Conservation (phyloP, 2,113 vertebrate species). For the Callocephalon fimbriatum region DNA sequence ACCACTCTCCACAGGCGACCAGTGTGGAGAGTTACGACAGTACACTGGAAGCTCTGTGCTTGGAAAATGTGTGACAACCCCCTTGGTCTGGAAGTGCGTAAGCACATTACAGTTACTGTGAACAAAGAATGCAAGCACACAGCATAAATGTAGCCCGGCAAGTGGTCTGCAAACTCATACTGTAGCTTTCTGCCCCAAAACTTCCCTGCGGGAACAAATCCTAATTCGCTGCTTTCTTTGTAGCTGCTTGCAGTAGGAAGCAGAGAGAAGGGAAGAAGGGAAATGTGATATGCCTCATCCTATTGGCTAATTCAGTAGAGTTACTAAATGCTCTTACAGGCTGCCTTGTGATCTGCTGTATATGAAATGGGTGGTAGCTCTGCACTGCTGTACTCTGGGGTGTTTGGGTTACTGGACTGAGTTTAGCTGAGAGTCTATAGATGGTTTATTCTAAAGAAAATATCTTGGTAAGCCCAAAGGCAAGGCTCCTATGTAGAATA, state of each 20-base stretch:
- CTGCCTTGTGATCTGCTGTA: fast-evolving
- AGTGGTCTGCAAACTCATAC: not conserved
- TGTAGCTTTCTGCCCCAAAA: not conserved
- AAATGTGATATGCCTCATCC: fast-evolving
- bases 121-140: not conserved
- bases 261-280: not conserved
- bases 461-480: not conserved
- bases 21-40: not conserved
- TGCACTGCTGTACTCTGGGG: fast-evolving
- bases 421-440: not conserved
- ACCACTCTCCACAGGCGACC: not conserved
- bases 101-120: not conserved
- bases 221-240: not conserved
- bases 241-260: not conserved
- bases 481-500: not conserved
- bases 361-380: not conserved
- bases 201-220: not conserved
- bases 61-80: fast-evolving
- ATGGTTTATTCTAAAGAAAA: not conserved
- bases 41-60: not conserved
- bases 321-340: not conserved
- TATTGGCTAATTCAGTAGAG: not conserved
- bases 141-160: not conserved
- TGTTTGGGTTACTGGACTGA: not conserved
- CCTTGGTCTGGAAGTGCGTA: fast-evolving